phyloP scores from a whole-genome alignment of 1,140 invertebrate species.

The Thaumetopoea pityocampa region DNA sequence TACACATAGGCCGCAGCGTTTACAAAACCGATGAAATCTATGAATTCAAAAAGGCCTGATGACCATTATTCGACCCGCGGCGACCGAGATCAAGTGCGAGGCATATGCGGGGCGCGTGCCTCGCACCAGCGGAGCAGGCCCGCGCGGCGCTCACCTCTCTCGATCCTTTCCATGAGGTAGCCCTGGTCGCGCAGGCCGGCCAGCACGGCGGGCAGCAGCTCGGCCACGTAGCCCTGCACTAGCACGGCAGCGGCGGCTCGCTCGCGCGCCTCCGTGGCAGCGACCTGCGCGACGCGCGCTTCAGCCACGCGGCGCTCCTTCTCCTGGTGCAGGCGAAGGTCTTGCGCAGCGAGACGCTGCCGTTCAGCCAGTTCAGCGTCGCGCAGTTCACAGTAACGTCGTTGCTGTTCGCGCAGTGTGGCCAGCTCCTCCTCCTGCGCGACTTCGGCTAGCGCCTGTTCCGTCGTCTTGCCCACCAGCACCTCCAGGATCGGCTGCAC shows the following conservation, averaged over 20 bases:
- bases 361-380: constrained; percentile 85
- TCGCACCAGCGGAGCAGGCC: too few relatives aligned
- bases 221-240: constrained; percentile 88
- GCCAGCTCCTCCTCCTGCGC: constrained; percentile 87
- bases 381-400: constrained; percentile 85
- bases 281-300: constrained; percentile 74
- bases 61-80: too few relatives aligned
- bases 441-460: constrained; percentile 90
- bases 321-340: constrained; percentile 41
- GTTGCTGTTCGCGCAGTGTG: constrained; percentile 84
- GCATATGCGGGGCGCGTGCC: too few relatives aligned
- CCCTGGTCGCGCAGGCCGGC: constrained; percentile 87
- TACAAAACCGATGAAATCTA: not conserved
- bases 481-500: constrained; percentile 92
- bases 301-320: constrained; percentile 73
- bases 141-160: constrained; percentile 70
- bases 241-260: constrained; percentile 88
- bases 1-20: not conserved
- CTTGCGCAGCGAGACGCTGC: constrained; percentile 54
- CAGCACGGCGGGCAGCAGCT: constrained; percentile 89
- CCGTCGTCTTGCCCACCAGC: constrained; percentile 90
- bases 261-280: constrained; percentile 84
- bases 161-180: constrained; percentile 83
- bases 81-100: too few relatives aligned
- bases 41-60: too few relatives aligned